These are phyloP conservation scores for Eurosta solidaginis DNA, from an alignment of 1,140 invertebrate species.

Conservation along the genomic window DNA sequence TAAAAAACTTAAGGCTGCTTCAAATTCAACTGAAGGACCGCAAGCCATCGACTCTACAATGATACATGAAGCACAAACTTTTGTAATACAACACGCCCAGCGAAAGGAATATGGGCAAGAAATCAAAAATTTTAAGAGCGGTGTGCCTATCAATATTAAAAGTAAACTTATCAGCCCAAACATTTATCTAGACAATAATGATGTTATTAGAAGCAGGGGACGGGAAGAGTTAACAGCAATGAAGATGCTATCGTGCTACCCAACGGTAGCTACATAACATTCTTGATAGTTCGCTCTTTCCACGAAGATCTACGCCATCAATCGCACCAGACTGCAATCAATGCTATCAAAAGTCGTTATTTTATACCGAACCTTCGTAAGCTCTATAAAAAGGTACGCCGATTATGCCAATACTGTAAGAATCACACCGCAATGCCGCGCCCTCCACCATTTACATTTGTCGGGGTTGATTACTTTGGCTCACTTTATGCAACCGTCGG, in stretches of 20 bases:
- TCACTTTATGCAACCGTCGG: constrained; percentile 44
- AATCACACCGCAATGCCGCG: background rate
- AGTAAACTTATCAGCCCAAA: constrained; percentile 6
- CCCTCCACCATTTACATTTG: background rate
- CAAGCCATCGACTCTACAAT: background rate
- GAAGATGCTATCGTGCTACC: no score
- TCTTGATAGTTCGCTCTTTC: background rate
- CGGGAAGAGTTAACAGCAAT: no score
- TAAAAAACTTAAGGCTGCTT: no score
- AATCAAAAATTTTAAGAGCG: background rate
- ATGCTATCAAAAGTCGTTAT: background rate
- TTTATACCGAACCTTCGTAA: background rate
- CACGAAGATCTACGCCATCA: no score
- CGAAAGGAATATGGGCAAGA: background rate
- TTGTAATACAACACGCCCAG: background rate
- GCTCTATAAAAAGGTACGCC: background rate
- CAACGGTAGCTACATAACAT: constrained; percentile 2
- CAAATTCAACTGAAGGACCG: no score
- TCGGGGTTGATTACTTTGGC: constrained; percentile 41
- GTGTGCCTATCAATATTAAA: background rate
- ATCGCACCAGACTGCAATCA: no score
- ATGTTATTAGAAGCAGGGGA: background rate
- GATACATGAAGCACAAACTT: background rate
- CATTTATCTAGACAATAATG: background rate
- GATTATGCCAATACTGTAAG: no score